These are phyloP conservation scores for Thomomys bottae DNA, from an alignment of 2,113 vertebrate genomes.

Conservation along the genomic window DNA sequence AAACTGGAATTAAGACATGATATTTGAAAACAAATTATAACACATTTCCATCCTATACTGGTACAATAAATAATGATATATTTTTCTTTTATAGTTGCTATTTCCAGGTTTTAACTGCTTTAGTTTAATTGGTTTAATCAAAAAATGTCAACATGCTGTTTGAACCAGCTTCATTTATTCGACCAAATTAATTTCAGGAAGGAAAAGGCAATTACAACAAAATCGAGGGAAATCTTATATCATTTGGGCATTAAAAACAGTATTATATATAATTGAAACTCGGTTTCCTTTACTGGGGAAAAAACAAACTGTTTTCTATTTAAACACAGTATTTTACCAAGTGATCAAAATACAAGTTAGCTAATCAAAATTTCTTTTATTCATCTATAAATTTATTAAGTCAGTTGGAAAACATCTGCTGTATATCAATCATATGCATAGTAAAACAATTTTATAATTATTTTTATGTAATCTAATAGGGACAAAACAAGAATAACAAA, in stretches of 20 bases:
- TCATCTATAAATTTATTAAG: slow-evolving; percentile 34
- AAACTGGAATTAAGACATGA: slow-evolving; percentile 54
- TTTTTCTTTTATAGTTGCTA: slow-evolving; percentile 55
- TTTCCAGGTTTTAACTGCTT: slow-evolving; percentile 72
- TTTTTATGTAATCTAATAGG: neutral
- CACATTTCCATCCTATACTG: slow-evolving; percentile 57
- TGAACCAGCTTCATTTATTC: slow-evolving; percentile 63
- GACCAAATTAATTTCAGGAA: slow-evolving; percentile 61
- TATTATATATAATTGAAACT: neutral
- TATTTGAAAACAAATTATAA: slow-evolving; percentile 68
- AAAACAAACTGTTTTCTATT: neutral
- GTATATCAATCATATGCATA: neutral
- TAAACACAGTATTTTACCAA: slow-evolving; percentile 14
- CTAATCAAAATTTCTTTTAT: neutral
- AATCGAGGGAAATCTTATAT: slow-evolving; percentile 31
- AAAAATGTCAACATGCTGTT: slow-evolving; percentile 57
- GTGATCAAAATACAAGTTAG: slow-evolving; percentile 34
- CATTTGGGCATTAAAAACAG: neutral
- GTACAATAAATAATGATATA: slow-evolving; percentile 61
- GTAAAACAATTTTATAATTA: neutral
- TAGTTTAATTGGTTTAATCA: slow-evolving; percentile 70
- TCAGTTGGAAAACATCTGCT: slow-evolving; percentile 1
- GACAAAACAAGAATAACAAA: neutral
- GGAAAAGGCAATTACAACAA: slow-evolving; percentile 63
- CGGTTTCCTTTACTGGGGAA: slow-evolving; percentile 7